Evolutionary conservation across 2,888 invertebrate species (phyloP), one percentile per base, ranked within the genome.

Genomic region (Ischnura elegans): DNA sequence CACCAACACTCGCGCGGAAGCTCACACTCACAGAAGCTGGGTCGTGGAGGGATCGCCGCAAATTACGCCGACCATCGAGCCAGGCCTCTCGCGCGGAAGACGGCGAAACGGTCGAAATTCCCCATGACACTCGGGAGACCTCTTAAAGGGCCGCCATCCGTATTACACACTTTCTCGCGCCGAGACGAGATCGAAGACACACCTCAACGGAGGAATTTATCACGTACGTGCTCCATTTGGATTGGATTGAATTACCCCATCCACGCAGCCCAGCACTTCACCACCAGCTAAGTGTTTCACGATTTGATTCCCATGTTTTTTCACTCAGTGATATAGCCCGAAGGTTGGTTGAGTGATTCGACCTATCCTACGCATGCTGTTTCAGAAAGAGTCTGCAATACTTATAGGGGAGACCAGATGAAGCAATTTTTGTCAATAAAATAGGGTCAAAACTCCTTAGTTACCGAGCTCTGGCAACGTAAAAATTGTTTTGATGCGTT

Each of bases 11-110:
- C 76, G 25, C 76, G 36, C 36, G 76, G n/a, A 36, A 76, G 8
- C 29, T 36, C 76, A 76, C 76, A 76, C 76, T 2, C 76, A 5
- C 25, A 21, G 61, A 25, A 61, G 36, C 36, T 36, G n/a, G 36
- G 36, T 10, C 76, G n/a, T 51, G 8, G 76, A 76, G 76, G 76
- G 76, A 76, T 76, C 76, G 36, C 76, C 76, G 76, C 76, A 76
- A 76, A 76, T 76, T 76, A 76, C 76, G 36, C 25, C 36, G 8
- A 13, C 76, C 8, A 36, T 13, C 8, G 76, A 29, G 76, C 36
- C 10, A 76, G 36, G 36, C 76, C 61, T 6, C 25, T 25, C 36
- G 36, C 29, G 76, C 10, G 76, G 76, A 76, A 76, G 29, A 76
- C 76, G 36, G 1, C 29, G 13, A n/a, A 4, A 16, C 51, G 51